These are phyloP conservation scores for Tuberolachnus salignus DNA, from an alignment of 2,888 invertebrate species.

Conservation along the genomic window DNA sequence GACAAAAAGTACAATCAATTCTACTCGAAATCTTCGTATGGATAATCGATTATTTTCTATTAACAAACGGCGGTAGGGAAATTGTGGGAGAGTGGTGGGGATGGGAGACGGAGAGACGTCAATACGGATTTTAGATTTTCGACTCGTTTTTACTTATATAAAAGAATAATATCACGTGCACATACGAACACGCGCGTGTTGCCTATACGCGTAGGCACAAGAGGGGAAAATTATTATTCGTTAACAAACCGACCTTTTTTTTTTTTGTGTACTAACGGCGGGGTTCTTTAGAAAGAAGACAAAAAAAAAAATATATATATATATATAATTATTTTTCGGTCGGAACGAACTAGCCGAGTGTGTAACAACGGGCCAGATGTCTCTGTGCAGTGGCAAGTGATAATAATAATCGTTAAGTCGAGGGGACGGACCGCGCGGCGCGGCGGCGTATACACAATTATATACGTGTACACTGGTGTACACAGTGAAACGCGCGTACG, in stretches of 20 bases:
- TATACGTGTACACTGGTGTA: neutral
- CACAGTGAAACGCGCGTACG: neutral
- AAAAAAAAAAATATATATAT: neutral
- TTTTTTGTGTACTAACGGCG: neutral
- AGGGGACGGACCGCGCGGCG: neutral
- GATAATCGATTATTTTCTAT: too few species aligned
- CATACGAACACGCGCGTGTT: too few species aligned
- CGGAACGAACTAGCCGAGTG: slow-evolving; percentile 14
- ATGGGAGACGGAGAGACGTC: too few species aligned
- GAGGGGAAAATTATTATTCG: neutral
- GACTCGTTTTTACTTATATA: slow-evolving; percentile 7
- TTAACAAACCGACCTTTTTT: slow-evolving; percentile 35
- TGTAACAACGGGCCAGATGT: slow-evolving; percentile 33
- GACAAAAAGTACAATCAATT: too few species aligned
- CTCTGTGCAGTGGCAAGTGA: slow-evolving; percentile 1
- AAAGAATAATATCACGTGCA: slow-evolving; percentile 1
- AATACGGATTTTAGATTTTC: neutral
- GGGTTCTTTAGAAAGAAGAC: neutral
- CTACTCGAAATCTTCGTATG: too few species aligned
- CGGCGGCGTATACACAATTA: neutral
- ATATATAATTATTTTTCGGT: slow-evolving; percentile 25
- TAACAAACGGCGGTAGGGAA: too few species aligned
- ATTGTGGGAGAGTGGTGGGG: too few species aligned
- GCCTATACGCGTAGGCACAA: too few species aligned
- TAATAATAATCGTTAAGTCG: neutral